Base-by-base conservation (phyloP, 2,113 vertebrate genomes). In the Sinocyclocheilus maitianheensis region DNA sequence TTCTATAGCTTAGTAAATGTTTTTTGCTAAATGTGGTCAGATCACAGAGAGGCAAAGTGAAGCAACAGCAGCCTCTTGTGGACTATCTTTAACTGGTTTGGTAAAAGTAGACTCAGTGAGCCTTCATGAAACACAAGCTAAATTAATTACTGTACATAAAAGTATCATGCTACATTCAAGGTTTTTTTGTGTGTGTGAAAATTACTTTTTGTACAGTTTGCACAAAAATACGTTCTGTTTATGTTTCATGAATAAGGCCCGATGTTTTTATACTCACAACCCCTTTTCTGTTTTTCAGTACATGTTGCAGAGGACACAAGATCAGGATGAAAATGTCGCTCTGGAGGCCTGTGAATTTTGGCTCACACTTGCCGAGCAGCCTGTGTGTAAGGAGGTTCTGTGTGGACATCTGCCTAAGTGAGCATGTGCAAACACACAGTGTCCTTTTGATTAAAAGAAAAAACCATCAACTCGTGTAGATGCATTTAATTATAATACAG, bases 301-400 rank as follows among this genome's bases (percentile, higher is more conserved):
- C 91, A 99, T 99, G 98, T 95, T 99, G 1, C 97, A 95, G 83
- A 96, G 98, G 87, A 99, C 97, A 22, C 97, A 98, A 92, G 97
- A 99, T 94, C 97, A 97, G 87, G 98, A 99, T 89, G 98, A 99
- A 94, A 99, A 99, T 58, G 98, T 99, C 5, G 96, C 98, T 88
- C 92, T 99, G 94, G 98, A 99, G 90, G 98, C 98, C n/a, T 99
- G 98, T 48, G 98, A 99, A 91, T 99, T 99, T 93, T 99, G 98
- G 98, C 93, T 99, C 2, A 99, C 98, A 22, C 93, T 99, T 88
- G 98, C 98, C 20, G 98, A 99, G 89, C 98, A 99, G 85, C 97
- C 97, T 0, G 98, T 99, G 90, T 99, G 98, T 93, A 99, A 99
- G 94, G 98, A 99, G 74, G 97, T 98, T 53, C 95, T 99, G 20